Conservation (phyloP, 2,797 vertebrate species). For the Centropyge bicolor region DNA sequence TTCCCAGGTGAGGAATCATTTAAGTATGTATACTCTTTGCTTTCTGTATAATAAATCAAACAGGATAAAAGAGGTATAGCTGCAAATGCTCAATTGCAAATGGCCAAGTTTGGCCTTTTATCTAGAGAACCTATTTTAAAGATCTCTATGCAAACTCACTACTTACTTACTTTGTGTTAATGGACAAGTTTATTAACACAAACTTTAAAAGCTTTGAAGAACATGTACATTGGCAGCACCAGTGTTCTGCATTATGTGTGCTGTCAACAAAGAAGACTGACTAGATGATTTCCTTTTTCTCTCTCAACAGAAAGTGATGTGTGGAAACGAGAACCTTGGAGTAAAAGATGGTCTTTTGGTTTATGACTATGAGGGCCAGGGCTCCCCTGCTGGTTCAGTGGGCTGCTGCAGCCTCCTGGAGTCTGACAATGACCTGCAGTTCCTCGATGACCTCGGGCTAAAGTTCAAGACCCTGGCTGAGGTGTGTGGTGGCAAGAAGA, state of each 20-base stretch:
- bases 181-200: not conserved
- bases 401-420: constrained; percentile 91
- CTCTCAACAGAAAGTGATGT: constrained; percentile 82
- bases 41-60: not conserved
- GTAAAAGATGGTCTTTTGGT: constrained; percentile 84
- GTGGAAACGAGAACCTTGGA: constrained; percentile 70
- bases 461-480: constrained; percentile 95
- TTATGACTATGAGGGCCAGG: constrained; percentile 88
- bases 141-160: no score
- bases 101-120: not conserved
- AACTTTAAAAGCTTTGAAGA: no score
- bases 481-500: constrained; percentile 73
- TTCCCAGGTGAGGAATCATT: constrained; percentile 70
- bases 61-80: no score
- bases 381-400: constrained; percentile 87
- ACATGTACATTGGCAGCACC: no score
- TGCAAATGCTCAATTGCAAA: not conserved
- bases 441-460: constrained; percentile 90
- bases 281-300: not conserved
- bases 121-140: not conserved
- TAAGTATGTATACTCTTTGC: no score
- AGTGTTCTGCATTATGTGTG: no score
- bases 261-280: not conserved
- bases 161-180: not conserved
- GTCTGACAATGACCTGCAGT: constrained; percentile 85